Conservation (phyloP, 2,113 vertebrate genomes). For the Dasyurus viverrinus region DNA sequence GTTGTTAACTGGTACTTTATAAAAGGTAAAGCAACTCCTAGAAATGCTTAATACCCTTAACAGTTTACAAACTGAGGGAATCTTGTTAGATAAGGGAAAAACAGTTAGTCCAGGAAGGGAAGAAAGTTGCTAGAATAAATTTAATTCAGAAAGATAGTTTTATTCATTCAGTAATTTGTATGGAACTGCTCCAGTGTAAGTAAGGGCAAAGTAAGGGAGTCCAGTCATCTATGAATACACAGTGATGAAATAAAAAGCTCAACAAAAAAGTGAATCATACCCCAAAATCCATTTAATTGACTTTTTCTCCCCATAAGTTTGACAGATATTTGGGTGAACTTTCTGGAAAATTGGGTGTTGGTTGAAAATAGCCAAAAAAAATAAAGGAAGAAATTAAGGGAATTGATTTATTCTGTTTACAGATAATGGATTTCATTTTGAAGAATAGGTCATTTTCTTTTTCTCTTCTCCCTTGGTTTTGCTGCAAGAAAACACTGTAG, state of each 20-base stretch:
- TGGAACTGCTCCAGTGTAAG: background rate
- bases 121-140: background rate
- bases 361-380: background rate
- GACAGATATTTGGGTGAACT: conserved; percentile 3
- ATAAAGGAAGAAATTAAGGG: conserved; percentile 1
- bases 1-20: background rate
- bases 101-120: background rate
- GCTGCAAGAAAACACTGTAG: background rate
- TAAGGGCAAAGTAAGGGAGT: background rate
- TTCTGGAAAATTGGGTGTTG: conserved; percentile 19
- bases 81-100: background rate
- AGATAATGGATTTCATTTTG: conserved; percentile 11
- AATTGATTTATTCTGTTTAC: conserved; percentile 24
- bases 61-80: background rate
- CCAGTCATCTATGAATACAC: background rate
- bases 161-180: background rate
- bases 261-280: background rate
- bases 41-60: background rate
- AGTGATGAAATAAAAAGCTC: background rate
- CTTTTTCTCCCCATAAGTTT: background rate
- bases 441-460: background rate
- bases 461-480: background rate
- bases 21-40: background rate
- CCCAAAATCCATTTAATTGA: background rate
- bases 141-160: background rate